Base-by-base conservation (phyloP, 2,888 invertebrate genomes). In the Lottia scabra region DNA sequence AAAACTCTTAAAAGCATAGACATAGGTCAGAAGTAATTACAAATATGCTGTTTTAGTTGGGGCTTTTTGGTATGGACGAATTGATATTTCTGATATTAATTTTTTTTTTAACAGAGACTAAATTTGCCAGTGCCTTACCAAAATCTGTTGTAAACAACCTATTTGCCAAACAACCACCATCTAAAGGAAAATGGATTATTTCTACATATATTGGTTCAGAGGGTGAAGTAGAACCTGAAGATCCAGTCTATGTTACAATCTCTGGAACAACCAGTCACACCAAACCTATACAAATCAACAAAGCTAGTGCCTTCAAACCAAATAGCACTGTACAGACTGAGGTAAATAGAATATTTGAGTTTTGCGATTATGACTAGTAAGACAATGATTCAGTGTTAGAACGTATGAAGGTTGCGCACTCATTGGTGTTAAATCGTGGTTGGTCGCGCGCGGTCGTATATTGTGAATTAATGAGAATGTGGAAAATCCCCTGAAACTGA, bases 231-330 rank as follows among this genome's bases (percentile, higher is more conserved):
- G 84, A 83, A 23, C 82, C 84, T 19, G 73, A 66, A 15, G 84
- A 84, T 65, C 76, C 79, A 16, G 82, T 88, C 6, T 68, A 73
- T 67, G 70, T 88, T 68, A 81, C 84, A 46, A 78, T 86, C 65
- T 88, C 84, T 82, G 88, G 88, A 45, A 76, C 84, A 23, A 83
- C 81, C 43, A 84, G 84, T 15, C 81, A 84, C 66, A 83, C 86
- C 5, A 80, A 81, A 30, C 83, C 85, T 44, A 75, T 83, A 45
- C 79, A 79, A 23, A 70, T 87, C 43, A 85, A 85, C 77, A 75
- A 78, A 8, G 76, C 80, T 66, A 79, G 77, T 26, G 78, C 77
- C n/a, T 71, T 86, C 10, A 79, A 78, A 67, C 78, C 82, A 30
- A 83, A 84, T 19, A 80, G 83, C 27, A 62, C 78, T 43, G 75